Base-by-base conservation (phyloP, 1,140 invertebrate genomes). In the Eubasilissa regina region DNA sequence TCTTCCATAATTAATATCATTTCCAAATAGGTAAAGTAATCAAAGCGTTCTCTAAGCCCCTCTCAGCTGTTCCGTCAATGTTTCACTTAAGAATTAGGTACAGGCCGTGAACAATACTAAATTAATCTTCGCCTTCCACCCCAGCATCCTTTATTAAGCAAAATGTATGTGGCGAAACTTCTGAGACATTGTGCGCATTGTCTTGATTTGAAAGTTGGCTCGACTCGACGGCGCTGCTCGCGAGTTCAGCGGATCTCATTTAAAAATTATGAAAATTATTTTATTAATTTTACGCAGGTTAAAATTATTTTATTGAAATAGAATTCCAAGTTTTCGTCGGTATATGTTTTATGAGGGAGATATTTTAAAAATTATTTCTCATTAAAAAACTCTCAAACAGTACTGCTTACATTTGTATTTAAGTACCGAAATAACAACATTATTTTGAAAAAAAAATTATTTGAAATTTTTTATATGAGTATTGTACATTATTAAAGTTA, bases 81-180 rank as follows among this genome's bases (percentile, higher is more conserved):
- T 82, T 82, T 80, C 81, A 80, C 78, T 82, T 82, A 66, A 77
- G 81, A 56, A 82, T 82, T 80, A 79, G 62, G 77, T 79, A 77
- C 77, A 78, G 66, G 44, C 74, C 35, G 76, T 78, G 76, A 76
- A 47, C 62, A 56, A 45, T 35, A 58, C 66, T 79, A 79, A 81
- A 79, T 81, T 81, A 81, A 81, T 81, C 80, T 35, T 6, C 25
- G 25, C 25, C 25, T 6, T 6, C 77, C 55, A 15, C 35, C 60
- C n/a, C 51, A 53, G 47, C 35, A 62, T 35, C 25, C 25, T 79
- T 79, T 81, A 73, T 77, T 62, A 64, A 56, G 77, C 19, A 55
- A 81, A 81, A 62, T 81, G 79, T 73, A 73, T 21, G 45, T 48
- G 56, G 19, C 19, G n/a, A 35, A 77, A 79, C 60, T 77, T 79